Base-by-base conservation (phyloP, 1,140 invertebrate genomes). In the Diuraphis noxia region DNA sequence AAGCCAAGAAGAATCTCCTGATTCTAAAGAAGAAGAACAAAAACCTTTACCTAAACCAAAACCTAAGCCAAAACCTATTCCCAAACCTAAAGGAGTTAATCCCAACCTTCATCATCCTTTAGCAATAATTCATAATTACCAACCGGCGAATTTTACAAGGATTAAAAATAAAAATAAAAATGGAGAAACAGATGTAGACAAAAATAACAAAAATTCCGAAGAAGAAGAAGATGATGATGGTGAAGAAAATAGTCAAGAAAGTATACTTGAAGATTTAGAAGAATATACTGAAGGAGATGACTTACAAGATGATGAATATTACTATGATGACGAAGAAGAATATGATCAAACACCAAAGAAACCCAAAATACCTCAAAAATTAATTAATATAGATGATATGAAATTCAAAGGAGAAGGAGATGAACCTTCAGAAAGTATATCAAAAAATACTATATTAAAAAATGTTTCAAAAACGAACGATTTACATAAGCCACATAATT, bases 281-380 rank as follows among this genome's bases (percentile, higher is more conserved):
- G 86, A 92, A 41, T 87, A 87, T 79, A 81, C n/a, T 41, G 89
- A 85, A 86, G 79, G 81, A 36, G 92, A 86, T 40, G 72, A 79
- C 1, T 25, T 92, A 43, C 84, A 81, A 36, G 86, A 92, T 43
- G 82, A 92, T 91, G 92, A 91, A 36, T 92, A 92, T 46, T 92
- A 92, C 36, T 92, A 92, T 88, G 92, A 91, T 17, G 92, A 92
- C 36, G 91, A 86, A 63, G 85, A 92, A 36, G 91, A 92, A n/a
- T 92, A 92, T 63, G 92, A 92, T 38, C 38, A 77, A 21, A 34
- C 34, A 5, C 91, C 91, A n/a, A 92, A 91, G 82, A 79, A 43
- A 90, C 92, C 92, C 5, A n/a, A 77, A 49, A 79, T 91, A 77
- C 91, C 92, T 9, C 72, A 92, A 40, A 92, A 63, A 77, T 36